Percentiles rank a stretch among this genome's conserved stretches.
Evolutionary conservation across 1,140 invertebrate species (phyloP).

Genomic region (Aphelinus certus): DNA sequence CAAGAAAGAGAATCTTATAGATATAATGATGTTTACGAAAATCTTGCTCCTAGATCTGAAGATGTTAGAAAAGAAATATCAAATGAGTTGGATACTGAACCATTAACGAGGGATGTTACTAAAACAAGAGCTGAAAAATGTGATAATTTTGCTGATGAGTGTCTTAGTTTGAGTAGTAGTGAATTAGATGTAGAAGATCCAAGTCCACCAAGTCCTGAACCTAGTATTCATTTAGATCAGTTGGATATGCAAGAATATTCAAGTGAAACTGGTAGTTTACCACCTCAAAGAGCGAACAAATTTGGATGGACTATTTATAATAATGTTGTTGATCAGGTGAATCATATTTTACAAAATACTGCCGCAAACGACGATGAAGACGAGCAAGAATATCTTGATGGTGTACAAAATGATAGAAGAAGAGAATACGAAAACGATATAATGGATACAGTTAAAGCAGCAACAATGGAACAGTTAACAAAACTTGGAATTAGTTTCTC

Average conservation of each 20-base stretch:
- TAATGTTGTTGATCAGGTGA: conserved; percentile 71
- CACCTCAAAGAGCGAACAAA: conserved; percentile 64
- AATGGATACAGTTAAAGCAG: conserved; percentile 61
- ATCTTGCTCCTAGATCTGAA: neutral
- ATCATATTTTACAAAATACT: conserved; percentile 65
- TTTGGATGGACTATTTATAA: conserved; percentile 75
- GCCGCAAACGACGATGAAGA: conserved; percentile 34
- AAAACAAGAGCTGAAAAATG: conserved; percentile 33
- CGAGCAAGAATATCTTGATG: conserved; percentile 41
- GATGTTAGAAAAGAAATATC: neutral
- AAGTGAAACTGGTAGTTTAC: conserved; percentile 64
- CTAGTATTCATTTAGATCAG: conserved; percentile 71
- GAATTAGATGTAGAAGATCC: conserved; percentile 68
- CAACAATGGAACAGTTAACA: conserved; percentile 65
- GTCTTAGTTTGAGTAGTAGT: conserved; percentile 66
- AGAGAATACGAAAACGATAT: conserved; percentile 49
- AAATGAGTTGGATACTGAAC: conserved; percentile 24
- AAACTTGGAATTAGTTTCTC: conserved; percentile 63
- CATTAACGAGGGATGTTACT: conserved; percentile 10
- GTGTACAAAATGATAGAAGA: conserved; percentile 12
- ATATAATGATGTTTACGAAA: conserved; percentile 21
- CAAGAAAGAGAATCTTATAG: conserved; percentile 3
- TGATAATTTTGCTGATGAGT: conserved; percentile 58
- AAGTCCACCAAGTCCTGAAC: conserved; percentile 68
- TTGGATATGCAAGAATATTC: conserved; percentile 72